Evolutionary conservation across 2,797 vertebrate genomes (phyloP).

Genomic region (Melanotaenia nigrans): DNA sequence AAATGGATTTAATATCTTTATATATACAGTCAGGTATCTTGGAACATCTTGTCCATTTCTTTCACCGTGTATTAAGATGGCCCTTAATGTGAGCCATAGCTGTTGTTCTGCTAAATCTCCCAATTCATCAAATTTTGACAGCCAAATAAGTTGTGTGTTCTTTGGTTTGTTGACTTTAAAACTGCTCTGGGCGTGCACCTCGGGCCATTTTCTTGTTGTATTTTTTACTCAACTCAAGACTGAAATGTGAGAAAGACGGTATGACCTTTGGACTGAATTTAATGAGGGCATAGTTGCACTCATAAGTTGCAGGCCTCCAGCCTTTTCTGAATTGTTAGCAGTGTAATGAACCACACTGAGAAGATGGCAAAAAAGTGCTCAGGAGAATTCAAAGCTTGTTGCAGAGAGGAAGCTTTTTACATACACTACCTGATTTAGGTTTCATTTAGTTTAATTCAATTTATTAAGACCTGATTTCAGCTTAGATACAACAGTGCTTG

Average conservation of each 20-base stretch:
- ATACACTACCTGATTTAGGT: constrained; percentile 1
- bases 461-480: constrained; percentile 15
- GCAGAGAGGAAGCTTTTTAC: constrained; percentile 12
- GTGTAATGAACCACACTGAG: constrained; percentile 17
- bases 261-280: constrained; percentile 4
- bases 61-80: constrained; percentile 10
- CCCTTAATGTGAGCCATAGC: constrained; percentile 12
- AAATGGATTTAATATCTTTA: constrained; percentile 31
- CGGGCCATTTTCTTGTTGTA: constrained; percentile 7
- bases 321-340: constrained; percentile 11
- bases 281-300: constrained; percentile 15
- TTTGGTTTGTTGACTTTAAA: constrained; percentile 28
- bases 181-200: constrained; percentile 6
- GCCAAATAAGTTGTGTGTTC: constrained; percentile 16
- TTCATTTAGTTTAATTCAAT: constrained; percentile 30
- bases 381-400: not conserved
- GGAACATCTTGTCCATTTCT: constrained; percentile 30
- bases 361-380: not conserved
- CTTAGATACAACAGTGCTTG: constrained; percentile 3
- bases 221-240: constrained; percentile 5
- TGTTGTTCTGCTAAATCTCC: not conserved
- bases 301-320: not conserved
- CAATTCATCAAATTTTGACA: constrained; percentile 38
- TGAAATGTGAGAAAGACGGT: constrained; percentile 16
- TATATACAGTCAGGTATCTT: constrained; percentile 25